phyloP scores from a whole-genome alignment of 2,888 invertebrate species.

The Cryptus armator region DNA sequence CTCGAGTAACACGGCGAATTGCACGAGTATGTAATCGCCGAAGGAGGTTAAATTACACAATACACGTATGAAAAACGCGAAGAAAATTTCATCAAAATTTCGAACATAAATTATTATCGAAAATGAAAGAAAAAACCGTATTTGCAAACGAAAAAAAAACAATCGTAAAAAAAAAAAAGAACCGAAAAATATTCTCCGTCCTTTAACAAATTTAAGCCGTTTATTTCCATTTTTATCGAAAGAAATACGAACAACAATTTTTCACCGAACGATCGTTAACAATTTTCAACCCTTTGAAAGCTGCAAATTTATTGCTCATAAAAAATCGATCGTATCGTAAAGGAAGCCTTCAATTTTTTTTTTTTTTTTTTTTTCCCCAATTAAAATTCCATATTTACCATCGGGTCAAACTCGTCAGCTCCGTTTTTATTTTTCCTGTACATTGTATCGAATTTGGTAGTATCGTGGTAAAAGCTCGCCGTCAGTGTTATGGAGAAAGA shows the following conservation, averaged over 20 bases:
- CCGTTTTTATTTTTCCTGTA: neutral
- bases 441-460: neutral
- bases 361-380: neutral
- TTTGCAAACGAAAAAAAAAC: no score
- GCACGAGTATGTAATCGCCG: conserved; percentile 7
- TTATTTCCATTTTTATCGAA: no score
- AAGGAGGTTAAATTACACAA: conserved; percentile 1
- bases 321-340: no score
- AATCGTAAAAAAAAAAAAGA: no score
- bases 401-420: neutral
- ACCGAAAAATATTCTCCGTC: no score
- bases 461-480: neutral
- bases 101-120: neutral
- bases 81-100: neutral
- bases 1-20: conserved; percentile 53
- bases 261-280: no score
- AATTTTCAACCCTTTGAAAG: no score
- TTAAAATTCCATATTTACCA: neutral
- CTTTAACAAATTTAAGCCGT: no score
- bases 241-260: no score
- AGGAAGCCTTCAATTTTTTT: neutral
- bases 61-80: neutral
- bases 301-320: no score
- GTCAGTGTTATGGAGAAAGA: neutral
- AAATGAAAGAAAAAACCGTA: neutral